Evolutionary conservation across 2,888 invertebrate genomes (phyloP).

Genomic region (Scaptomyza flava): DNA sequence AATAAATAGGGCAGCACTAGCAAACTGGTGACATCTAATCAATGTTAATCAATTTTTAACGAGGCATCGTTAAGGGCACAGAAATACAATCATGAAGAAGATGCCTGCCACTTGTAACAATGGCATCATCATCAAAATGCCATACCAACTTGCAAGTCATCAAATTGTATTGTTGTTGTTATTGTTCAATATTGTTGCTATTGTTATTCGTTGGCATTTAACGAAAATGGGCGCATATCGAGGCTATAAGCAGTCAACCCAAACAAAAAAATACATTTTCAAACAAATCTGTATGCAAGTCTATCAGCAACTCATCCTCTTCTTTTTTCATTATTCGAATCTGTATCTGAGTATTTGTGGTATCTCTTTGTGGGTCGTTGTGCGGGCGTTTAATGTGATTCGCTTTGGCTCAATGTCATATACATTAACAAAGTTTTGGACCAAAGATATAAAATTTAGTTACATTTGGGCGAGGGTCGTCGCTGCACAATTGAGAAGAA

Average conservation of each 20-base stretch:
- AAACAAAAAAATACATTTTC: slow-evolving; percentile 2
- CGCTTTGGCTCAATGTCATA: slow-evolving; percentile 53
- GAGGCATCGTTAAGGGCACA: slow-evolving; percentile 61
- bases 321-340: slow-evolving; percentile 5
- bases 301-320: slow-evolving; percentile 9
- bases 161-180: slow-evolving; percentile 70
- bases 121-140: slow-evolving; percentile 70
- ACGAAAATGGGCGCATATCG: slow-evolving; percentile 75
- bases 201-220: slow-evolving; percentile 56
- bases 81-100: slow-evolving; percentile 1
- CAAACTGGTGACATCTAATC: slow-evolving; percentile 57
- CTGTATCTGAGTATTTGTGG: slow-evolving; percentile 10
- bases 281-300: slow-evolving; percentile 30
- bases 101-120: slow-evolving; percentile 38
- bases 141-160: slow-evolving; percentile 64
- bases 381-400: slow-evolving; percentile 63
- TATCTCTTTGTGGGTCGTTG: slow-evolving; percentile 11
- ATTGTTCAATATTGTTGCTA: slow-evolving; percentile 38
- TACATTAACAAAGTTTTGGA: slow-evolving; percentile 60
- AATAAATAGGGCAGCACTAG: slow-evolving; percentile 5
- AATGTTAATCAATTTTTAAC: slow-evolving; percentile 78
- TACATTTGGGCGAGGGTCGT: slow-evolving; percentile 44
- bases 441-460: slow-evolving; percentile 50
- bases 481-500: slow-evolving; percentile 1
- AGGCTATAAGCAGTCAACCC: slow-evolving; percentile 44